These are phyloP conservation scores for Phalera bucephala DNA, from an alignment of 2,888 invertebrate species.

Conservation along the genomic window DNA sequence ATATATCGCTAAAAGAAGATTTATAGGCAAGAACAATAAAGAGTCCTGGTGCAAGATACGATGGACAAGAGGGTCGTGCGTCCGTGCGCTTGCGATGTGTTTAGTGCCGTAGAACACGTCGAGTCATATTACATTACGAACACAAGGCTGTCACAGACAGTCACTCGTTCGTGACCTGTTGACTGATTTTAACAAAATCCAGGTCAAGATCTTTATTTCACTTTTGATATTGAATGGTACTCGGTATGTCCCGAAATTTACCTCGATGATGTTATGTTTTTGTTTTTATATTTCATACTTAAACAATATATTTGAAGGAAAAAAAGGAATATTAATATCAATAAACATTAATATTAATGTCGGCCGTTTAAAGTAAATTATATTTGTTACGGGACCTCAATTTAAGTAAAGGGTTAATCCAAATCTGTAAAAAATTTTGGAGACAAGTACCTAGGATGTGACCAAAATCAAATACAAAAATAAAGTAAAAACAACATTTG, in stretches of 20 bases:
- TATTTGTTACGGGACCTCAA: too few species aligned
- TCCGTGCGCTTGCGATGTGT: conserved; percentile 36
- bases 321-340: too few species aligned
- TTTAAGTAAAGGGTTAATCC: too few species aligned
- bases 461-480: too few species aligned
- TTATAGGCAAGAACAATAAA: neutral
- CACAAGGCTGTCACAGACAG: conserved; percentile 73
- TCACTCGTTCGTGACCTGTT: conserved; percentile 80
- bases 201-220: conserved; percentile 79
- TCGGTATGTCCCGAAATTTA: conserved; percentile 37
- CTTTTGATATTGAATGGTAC: conserved; percentile 61
- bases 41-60: conserved; percentile 5
- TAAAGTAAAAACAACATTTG: too few species aligned
- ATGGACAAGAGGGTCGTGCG: neutral
- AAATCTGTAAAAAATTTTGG: too few species aligned
- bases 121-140: conserved; percentile 56
- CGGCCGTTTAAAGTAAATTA: too few species aligned
- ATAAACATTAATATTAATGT: too few species aligned
- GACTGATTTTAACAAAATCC: conserved; percentile 75
- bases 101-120: conserved; percentile 55
- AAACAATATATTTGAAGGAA: too few species aligned
- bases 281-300: too few species aligned
- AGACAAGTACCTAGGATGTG: too few species aligned
- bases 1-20: neutral
- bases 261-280: conserved; percentile 1